Base-by-base conservation (phyloP, 2,888 invertebrate species). In the Diaperis boleti region DNA sequence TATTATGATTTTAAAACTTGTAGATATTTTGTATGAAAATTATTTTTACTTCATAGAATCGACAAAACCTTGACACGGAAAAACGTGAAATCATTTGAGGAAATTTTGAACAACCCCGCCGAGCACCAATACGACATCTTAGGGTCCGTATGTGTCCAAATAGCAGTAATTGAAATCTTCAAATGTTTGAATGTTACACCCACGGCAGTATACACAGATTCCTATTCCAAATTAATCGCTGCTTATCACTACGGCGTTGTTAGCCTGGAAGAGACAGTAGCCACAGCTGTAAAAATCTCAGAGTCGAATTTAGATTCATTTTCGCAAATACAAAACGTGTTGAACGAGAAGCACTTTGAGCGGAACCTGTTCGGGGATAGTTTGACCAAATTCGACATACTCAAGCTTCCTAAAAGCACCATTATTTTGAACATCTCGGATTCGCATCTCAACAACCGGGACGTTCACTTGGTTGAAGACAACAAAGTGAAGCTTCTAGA, bases 351-450 rank as follows among this genome's bases (percentile, higher is more conserved):
- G 8, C 15, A 42, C 17, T 42, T 42, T 8, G 20, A 42, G 17
- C 3, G 1, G n/a, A n/a, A n/a, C n/a, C n/a, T n/a, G n/a, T n/a
- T n/a, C n/a, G n/a, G n/a, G n/a, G n/a, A n/a, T n/a, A n/a, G n/a
- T n/a, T n/a, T n/a, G n/a, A n/a, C n/a, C n/a, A n/a, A n/a, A n/a
- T n/a, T n/a, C n/a, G n/a, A n/a, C n/a, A n/a, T n/a, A n/a, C n/a
- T n/a, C n/a, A n/a, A n/a, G 3, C 7, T 18, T 13, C 29, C 17
- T 1, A 20, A 14, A n/a, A 35, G 18, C 11, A 45, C 8, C 11
- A 13, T 55, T 5, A 5, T 52, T 8, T 13, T 52, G 8, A 52
- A 52, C 10, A 14, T 52, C 7, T 52, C 52, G 1, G 52, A 52
- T 11, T 6, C 17, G 8, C 6, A 8, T 18, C 11, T 55, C 1